Conservation (phyloP, 2,113 vertebrate genomes). For the Numida meleagris region DNA sequence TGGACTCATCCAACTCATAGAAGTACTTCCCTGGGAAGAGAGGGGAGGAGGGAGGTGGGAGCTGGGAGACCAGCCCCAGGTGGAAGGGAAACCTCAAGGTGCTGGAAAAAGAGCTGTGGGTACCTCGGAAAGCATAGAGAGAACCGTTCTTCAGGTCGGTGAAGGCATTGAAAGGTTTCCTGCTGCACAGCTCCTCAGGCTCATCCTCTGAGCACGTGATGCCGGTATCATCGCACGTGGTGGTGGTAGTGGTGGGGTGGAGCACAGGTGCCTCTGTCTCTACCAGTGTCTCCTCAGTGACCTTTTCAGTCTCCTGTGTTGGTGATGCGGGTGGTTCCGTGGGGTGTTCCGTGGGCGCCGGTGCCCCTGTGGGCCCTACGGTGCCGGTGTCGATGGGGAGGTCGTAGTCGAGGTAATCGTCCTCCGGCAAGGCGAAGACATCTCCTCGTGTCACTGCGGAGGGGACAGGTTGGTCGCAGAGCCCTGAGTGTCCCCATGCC, state of each 20-base stretch:
- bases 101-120: not conserved
- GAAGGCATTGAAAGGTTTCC: conserved; percentile 89
- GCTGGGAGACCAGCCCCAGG: accelerated
- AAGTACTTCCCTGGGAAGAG: conserved; percentile 84
- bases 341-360: not conserved
- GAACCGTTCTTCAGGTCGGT: conserved; percentile 93
- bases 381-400: accelerated
- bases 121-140: conserved; percentile 93
- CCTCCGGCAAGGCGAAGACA: conserved; percentile 87
- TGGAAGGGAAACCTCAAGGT: not conserved
- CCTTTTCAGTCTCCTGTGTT: accelerated
- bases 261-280: not conserved
- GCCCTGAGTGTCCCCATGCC: accelerated
- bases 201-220: accelerated
- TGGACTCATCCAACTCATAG: conserved; percentile 87
- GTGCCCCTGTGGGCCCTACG: accelerated
- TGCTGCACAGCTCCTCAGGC: conserved; percentile 80
- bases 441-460: conserved; percentile 87
- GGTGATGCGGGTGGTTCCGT: accelerated
- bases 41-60: not conserved
- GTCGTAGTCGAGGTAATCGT: conserved; percentile 76
- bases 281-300: accelerated
- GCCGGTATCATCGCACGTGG: accelerated
- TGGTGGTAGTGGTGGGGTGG: accelerated
- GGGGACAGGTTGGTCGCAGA: not conserved